Conservation (phyloP, 1,140 invertebrate species). For the Diachasma alloeum region DNA sequence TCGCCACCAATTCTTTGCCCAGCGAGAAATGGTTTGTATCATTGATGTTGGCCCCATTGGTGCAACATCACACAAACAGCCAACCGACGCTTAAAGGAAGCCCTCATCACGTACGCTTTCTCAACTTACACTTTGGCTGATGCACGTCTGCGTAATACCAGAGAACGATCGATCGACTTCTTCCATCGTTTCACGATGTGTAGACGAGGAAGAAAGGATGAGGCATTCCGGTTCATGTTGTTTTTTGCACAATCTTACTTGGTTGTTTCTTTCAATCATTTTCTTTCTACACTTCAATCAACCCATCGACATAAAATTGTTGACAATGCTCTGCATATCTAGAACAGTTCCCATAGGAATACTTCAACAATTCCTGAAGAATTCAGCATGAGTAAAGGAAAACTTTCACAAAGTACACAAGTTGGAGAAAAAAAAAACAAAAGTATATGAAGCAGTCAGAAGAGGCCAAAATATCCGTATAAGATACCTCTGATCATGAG, state of each 20-base stretch:
- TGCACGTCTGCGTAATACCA: slow-evolving; percentile 60
- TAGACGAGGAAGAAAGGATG: slow-evolving; percentile 28
- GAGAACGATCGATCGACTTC: slow-evolving; percentile 49
- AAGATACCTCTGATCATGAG: too few relatives aligned
- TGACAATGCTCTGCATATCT: background rate
- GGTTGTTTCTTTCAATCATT: background rate
- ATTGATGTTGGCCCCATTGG: background rate
- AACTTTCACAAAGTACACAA: too few relatives aligned
- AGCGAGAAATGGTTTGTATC: background rate
- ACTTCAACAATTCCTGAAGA: too few relatives aligned
- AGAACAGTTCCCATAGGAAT: too few relatives aligned
- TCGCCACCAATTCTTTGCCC: slow-evolving; percentile 11
- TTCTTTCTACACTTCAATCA: slow-evolving; percentile 9
- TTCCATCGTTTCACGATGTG: background rate
- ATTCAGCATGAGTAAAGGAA: too few relatives aligned
- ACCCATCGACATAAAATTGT: background rate
- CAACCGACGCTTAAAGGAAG: background rate
- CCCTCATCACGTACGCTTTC: slow-evolving; percentile 44
- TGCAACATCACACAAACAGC: background rate
- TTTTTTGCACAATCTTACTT: slow-evolving; percentile 20
- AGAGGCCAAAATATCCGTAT: too few relatives aligned
- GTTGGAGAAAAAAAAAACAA: too few relatives aligned
- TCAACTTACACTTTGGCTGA: slow-evolving; percentile 16
- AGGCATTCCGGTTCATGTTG: slow-evolving; percentile 38
- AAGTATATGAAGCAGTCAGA: too few relatives aligned